Evolutionary conservation across 2,888 invertebrate genomes (phyloP).

Genomic region (Blastobasis adustella): DNA sequence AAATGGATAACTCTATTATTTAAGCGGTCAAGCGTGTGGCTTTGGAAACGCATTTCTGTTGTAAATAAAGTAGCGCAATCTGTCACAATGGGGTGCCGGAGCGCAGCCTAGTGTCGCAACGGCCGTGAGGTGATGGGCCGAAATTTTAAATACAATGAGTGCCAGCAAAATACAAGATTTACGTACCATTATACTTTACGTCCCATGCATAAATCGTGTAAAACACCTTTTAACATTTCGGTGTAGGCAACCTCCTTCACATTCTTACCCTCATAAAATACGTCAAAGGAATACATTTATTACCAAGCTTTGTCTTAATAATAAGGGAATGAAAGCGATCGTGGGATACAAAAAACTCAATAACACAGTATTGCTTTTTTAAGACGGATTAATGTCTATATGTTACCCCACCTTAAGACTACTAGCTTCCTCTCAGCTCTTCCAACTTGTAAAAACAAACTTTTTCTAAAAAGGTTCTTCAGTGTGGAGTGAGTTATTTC

Average conservation of each 20-base stretch:
- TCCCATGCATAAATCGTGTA: too few relatives aligned
- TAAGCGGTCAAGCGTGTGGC: conserved; percentile 15
- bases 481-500: conserved; percentile 38
- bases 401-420: conserved; percentile 13
- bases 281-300: conserved; percentile 12
- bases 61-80: conserved; percentile 16
- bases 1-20: conserved; percentile 32
- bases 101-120: conserved; percentile 2
- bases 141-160: conserved; percentile 3
- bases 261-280: too few relatives aligned
- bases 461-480: conserved; percentile 11
- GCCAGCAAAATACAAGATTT: background rate
- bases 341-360: conserved; percentile 9
- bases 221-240: too few relatives aligned
- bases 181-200: too few relatives aligned
- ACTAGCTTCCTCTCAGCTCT: conserved; percentile 24
- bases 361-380: conserved; percentile 16
- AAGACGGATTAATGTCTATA: conserved; percentile 10
- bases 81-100: conserved; percentile 15
- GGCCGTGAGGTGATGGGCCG: conserved; percentile 10
- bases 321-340: conserved; percentile 18
- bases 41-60: conserved; percentile 13
- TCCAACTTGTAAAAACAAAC: conserved; percentile 30
- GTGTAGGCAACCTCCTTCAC: too few relatives aligned
- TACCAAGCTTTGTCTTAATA: conserved; percentile 26